Base-by-base conservation (phyloP, 2,113 vertebrate genomes). In the Crotophaga sulcirostris region DNA sequence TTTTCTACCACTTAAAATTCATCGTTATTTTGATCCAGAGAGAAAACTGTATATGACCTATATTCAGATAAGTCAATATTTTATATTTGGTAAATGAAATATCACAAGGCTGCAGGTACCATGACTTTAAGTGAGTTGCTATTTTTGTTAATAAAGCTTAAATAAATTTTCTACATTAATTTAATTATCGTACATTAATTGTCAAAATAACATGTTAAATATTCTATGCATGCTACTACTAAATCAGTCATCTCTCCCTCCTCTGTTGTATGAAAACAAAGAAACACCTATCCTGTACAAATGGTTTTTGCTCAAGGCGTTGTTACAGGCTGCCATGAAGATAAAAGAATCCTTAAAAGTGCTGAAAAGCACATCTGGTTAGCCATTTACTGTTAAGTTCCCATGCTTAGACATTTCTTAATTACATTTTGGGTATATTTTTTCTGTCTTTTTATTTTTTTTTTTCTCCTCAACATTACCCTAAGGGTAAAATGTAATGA, bases 401-500 rank as follows among this genome's bases (percentile, higher is more conserved):
- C 75, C 10, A 21, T 87, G 64, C 95, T 97, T 90, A 95, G 69
- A 79, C 69, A 76, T 95, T 95, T 95, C 82, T 98, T 98, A 98
- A 98, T 98, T 98, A 97, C 84, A 93, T 90, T 94, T 94, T 75
- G 82, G 67, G 11, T 92, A 70, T 81, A 67, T 52, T 72, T 91
- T 92, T 7, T 55, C 15, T 55, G 12, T 26, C 15, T 54, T 3
- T 40, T 56, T 49, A 8, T 38, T 12, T 45, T 47, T 38, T 54
- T 52, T 29, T 21, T 16, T 28, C 80, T 97, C 63, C 80, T 72
- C 89, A 92, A 13, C 45, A 64, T 87, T 85, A 63, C 93, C 95
- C 95, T 96, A 87, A 75, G 97, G 97, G 94, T 80, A 90, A 96
- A 91, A 97, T 96, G 97, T 97, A 98, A 98, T 98, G 90, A 97